Conservation (phyloP, 2,113 vertebrate genomes). For the Anarrhichthys ocellatus region DNA sequence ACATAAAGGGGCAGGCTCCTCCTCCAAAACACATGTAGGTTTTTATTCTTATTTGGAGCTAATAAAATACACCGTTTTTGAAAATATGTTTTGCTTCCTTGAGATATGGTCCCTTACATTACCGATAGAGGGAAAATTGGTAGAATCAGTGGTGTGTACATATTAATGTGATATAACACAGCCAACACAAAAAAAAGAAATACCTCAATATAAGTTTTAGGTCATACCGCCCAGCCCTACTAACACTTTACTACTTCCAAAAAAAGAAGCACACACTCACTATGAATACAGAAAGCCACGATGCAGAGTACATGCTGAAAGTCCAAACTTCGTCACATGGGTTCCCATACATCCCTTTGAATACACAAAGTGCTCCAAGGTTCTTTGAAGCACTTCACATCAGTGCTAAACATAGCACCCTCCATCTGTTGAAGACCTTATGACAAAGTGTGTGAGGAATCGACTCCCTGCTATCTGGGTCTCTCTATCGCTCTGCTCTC, state of each 20-base stretch:
- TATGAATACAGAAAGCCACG: background rate
- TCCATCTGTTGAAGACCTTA: constrained; percentile 67
- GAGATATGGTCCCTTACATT: background rate
- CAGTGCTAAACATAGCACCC: constrained; percentile 67
- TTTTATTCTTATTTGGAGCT: too few relatives aligned
- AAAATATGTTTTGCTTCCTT: too few relatives aligned
- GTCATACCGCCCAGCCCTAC: background rate
- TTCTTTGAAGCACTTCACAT: constrained; percentile 58
- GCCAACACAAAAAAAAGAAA: too few relatives aligned
- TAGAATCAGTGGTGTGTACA: background rate
- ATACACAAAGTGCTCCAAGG: constrained; percentile 27
- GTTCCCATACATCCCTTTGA: constrained; percentile 17
- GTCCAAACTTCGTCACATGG: constrained; percentile 14
- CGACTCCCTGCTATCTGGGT: constrained; percentile 60
- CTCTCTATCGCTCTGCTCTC: constrained; percentile 44
- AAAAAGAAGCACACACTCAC: background rate
- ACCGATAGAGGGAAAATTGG: background rate
- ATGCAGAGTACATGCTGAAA: constrained; percentile 4
- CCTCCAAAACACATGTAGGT: too few relatives aligned
- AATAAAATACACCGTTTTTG: too few relatives aligned
- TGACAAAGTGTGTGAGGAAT: constrained; percentile 60
- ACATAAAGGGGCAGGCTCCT: too few relatives aligned
- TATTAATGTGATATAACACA: background rate
- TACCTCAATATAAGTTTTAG: too few relatives aligned
- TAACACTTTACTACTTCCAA: background rate